Evolutionary conservation across 2,113 vertebrate species (phyloP).

Genomic region (Poeciliopsis prolifica): DNA sequence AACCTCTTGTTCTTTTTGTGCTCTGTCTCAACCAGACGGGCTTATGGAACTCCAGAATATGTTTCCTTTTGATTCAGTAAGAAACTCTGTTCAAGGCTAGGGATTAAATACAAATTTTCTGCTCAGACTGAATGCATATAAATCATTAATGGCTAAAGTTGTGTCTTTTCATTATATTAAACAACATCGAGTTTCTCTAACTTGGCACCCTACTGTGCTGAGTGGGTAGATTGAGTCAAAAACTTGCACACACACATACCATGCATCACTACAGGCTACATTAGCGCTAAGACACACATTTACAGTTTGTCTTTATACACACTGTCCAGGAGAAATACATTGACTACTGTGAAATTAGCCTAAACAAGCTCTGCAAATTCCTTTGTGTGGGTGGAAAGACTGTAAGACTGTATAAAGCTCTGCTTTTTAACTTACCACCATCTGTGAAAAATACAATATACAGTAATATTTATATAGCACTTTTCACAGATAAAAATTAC

Average conservation of each 20-base stretch:
- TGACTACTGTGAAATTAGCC: constrained; percentile 31
- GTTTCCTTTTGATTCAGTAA: constrained; percentile 60
- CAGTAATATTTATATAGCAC: too few relatives aligned
- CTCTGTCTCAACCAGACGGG: constrained; percentile 48
- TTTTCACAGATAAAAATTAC: too few relatives aligned
- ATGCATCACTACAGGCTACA: constrained; percentile 30
- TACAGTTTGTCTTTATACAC: constrained; percentile 3
- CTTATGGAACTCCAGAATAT: constrained; percentile 39
- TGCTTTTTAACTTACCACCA: constrained; percentile 6
- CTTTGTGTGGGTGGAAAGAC: constrained; percentile 24
- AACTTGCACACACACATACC: constrained; percentile 21
- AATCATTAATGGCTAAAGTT: constrained; percentile 37
- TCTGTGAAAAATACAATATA: too few relatives aligned
- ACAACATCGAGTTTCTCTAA: constrained; percentile 20
- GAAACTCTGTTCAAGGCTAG: constrained; percentile 26
- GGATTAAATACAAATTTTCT: constrained; percentile 1
- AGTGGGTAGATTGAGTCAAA: constrained; percentile 44
- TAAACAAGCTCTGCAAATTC: constrained; percentile 27
- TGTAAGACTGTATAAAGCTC: neutral
- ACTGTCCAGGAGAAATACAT: neutral
- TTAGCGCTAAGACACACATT: neutral
- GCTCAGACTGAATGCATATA: constrained; percentile 16
- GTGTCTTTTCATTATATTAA: constrained; percentile 43
- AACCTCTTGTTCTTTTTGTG: neutral
- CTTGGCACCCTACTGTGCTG: constrained; percentile 17